Conservation (phyloP, 2,888 invertebrate species). For the Strigamia transsilvanica region DNA sequence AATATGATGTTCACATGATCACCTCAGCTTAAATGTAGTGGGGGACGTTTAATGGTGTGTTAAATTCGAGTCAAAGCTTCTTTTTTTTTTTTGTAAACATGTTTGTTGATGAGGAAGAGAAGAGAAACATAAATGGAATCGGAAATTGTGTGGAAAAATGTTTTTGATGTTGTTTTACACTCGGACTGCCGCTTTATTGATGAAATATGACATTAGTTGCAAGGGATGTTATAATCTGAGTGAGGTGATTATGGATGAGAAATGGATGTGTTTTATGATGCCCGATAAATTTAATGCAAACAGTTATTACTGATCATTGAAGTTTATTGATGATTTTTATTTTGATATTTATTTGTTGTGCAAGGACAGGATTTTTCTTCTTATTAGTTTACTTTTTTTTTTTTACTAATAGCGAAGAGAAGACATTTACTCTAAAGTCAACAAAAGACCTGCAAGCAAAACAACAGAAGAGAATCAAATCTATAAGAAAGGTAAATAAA, state of each 20-base stretch:
- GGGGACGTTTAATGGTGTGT: constrained; percentile 10
- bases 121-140: not conserved
- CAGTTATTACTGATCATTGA: not conserved
- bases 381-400: constrained; percentile 4
- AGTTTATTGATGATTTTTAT: not conserved
- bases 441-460: constrained; percentile 35
- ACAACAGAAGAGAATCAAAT: constrained; percentile 48
- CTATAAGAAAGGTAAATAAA: constrained; percentile 52
- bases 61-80: not conserved
- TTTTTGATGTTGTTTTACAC: constrained; percentile 27
- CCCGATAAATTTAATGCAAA: not conserved
- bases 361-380: not conserved
- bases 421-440: constrained; percentile 53
- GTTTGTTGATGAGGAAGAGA: not conserved
- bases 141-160: constrained; percentile 36
- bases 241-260: not conserved
- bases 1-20: constrained; percentile 35
- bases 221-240: not conserved
- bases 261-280: constrained; percentile 28
- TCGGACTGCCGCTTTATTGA: constrained; percentile 19
- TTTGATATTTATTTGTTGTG: not conserved
- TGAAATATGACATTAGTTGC: constrained; percentile 32
- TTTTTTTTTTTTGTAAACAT: not conserved
- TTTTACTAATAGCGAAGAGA: constrained; percentile 51
- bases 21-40: constrained; percentile 26